Conservation (phyloP, 2,113 vertebrate species). For the Romanogobio albipinnatus region DNA sequence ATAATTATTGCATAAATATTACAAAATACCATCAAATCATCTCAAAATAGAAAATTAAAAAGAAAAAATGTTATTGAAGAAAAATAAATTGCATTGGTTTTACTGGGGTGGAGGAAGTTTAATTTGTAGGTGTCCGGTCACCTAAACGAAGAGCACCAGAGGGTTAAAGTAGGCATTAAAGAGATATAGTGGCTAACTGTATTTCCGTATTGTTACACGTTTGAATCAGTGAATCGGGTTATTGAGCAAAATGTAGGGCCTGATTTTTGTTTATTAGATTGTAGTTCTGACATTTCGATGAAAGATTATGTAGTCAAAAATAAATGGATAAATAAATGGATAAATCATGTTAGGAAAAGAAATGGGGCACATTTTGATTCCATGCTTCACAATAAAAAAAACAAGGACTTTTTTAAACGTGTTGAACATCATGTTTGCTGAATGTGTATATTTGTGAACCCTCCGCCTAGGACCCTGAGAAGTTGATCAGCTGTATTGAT, state of each 20-base stretch:
- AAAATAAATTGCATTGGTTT: no score
- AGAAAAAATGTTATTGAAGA: no score
- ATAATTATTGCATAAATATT: no score
- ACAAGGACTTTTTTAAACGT: background rate
- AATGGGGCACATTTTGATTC: background rate
- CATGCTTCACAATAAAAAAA: background rate
- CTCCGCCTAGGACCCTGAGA: conserved; percentile 71
- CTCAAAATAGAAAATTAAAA: no score
- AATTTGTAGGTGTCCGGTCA: no score
- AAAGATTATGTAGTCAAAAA: no score
- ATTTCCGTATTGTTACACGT: background rate
- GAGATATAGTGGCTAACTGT: background rate
- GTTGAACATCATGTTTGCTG: background rate
- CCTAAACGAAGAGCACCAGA: no score
- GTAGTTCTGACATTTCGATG: background rate
- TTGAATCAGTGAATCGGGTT: background rate
- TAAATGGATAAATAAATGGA: no score
- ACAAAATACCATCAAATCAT: no score
- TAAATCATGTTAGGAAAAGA: background rate
- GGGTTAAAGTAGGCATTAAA: background rate
- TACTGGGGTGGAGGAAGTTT: no score
- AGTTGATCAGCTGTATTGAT: conserved; percentile 80
- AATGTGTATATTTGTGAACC: background rate
- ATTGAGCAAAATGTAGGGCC: background rate
- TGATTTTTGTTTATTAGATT: background rate